A percentile compares a stretch with the other conserved stretches of the same genome.
Evolutionary conservation across 2,888 invertebrate genomes (phyloP).

Genomic region (Vanessa cardui): DNA sequence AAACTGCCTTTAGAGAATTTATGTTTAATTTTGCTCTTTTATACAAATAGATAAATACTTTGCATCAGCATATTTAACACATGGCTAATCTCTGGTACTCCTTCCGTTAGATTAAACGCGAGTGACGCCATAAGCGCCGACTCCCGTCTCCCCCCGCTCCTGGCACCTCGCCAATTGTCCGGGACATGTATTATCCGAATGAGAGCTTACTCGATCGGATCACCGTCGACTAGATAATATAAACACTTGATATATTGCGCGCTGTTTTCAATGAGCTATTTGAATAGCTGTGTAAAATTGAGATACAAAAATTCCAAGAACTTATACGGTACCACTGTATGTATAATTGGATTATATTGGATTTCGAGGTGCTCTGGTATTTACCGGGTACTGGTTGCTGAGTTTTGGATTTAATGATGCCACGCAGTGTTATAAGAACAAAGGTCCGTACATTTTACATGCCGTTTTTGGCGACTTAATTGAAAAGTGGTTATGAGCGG

Average conservation of each 20-base stretch:
- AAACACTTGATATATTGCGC: conserved; percentile 13
- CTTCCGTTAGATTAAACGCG: conserved; percentile 16
- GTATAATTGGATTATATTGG: too few species aligned
- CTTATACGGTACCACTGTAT: too few species aligned
- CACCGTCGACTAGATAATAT: conserved; percentile 14
- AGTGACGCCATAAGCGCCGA: conserved; percentile 21
- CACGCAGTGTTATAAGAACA: too few species aligned
- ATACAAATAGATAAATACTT: conserved; percentile 2
- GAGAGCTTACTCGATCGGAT: conserved; percentile 25
- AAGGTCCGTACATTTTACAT: too few species aligned
- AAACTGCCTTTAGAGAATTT: too few species aligned
- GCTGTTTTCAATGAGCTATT: not conserved
- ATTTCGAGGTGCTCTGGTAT: too few species aligned
- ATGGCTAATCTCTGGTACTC: not conserved
- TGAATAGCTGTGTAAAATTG: not conserved
- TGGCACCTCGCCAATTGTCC: conserved; percentile 23
- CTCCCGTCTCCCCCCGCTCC: not conserved
- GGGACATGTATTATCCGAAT: conserved; percentile 24
- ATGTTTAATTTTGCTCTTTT: not conserved
- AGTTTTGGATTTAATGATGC: too few species aligned
- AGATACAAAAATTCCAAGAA: not conserved
- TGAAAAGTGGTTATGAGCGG: too few species aligned
- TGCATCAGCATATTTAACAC: not conserved
- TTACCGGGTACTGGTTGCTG: too few species aligned
- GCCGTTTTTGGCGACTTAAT: too few species aligned